Evolutionary conservation across 2,888 invertebrate genomes (phyloP), one percentile per base, ranked within the genome.

Genomic region (Netelia fuscicornis): DNA sequence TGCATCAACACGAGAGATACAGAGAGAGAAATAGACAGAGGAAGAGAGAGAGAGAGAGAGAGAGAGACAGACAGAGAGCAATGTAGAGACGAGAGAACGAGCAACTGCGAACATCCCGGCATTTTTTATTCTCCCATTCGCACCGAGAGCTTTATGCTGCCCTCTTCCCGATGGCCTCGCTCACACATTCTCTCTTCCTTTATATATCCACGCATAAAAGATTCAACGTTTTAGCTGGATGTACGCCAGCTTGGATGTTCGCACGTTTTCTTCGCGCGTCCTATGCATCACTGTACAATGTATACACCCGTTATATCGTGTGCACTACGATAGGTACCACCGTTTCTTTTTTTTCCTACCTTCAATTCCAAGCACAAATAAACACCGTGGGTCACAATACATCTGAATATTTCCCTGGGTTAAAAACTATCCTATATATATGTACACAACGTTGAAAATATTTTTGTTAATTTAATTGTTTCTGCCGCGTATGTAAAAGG

Each of bases 211-310:
- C 60, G 60, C 74, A 82, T 79, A 65, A 85, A 85, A 76, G 79
- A 79, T 85, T 85, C 75, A 79, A 75, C 79, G 70, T 70, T 83
- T 48, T 74, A 62, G 37, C 70, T 84, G 81, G 81, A 82, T 65
- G 54, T 81, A 75, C 70, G 81, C 84, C 81, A 85, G 65, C 65
- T 70, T 64, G 74, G 76, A 79, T 64, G 48, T 79, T 75, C 70
- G 75, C 78, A 75, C 82, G 75, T 82, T 79, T 44, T 44, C 17
- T 44, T 44, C 58, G 71, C 42, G 71, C 80, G 72, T 72, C 17
- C 44, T 54, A 17, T 60, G n/a, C 17, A 58, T 20, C 58, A 20
- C 20, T 20, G 58, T 58, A 20, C 48, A 48, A 48, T 58, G 54
- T 13, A 54, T n/a, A 54, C 37, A 37, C 10, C 54, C 25, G 42